Evolutionary conservation across 2,888 invertebrate species (phyloP).

Genomic region (Melanchra persicariae): DNA sequence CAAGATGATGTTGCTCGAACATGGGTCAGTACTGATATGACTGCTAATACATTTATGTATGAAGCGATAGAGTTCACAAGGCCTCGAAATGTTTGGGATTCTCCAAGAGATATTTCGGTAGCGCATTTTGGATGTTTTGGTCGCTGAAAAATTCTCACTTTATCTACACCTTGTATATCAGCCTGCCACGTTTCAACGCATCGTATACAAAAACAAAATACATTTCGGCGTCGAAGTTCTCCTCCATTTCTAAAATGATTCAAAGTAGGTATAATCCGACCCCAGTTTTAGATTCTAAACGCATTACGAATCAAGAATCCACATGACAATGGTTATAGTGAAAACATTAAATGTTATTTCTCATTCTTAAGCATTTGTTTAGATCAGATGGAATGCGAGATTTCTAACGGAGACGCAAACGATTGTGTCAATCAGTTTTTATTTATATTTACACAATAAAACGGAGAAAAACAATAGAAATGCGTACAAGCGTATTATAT

Average conservation of each 20-base stretch:
- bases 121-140: no score
- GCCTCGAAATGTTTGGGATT: neutral
- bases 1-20: no score
- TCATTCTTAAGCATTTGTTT: slow-evolving; percentile 75
- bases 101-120: neutral
- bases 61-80: neutral
- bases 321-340: slow-evolving; percentile 64
- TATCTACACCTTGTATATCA: no score
- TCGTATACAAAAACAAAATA: neutral
- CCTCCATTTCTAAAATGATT: slow-evolving; percentile 18
- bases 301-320: slow-evolving; percentile 69
- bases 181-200: neutral
- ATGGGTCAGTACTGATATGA: no score
- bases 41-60: no score
- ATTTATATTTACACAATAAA: slow-evolving; percentile 80
- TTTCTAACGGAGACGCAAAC: slow-evolving; percentile 71
- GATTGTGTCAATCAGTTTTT: slow-evolving; percentile 72
- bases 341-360: slow-evolving; percentile 74
- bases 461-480: slow-evolving; percentile 77
- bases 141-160: no score
- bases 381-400: slow-evolving; percentile 75
- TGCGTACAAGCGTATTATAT: slow-evolving; percentile 56
- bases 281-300: slow-evolving; percentile 66
- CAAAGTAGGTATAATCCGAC: slow-evolving; percentile 47
- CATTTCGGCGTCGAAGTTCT: no score